Conservation (phyloP, 2,113 vertebrate species). For the Acrocephalus kingi region DNA sequence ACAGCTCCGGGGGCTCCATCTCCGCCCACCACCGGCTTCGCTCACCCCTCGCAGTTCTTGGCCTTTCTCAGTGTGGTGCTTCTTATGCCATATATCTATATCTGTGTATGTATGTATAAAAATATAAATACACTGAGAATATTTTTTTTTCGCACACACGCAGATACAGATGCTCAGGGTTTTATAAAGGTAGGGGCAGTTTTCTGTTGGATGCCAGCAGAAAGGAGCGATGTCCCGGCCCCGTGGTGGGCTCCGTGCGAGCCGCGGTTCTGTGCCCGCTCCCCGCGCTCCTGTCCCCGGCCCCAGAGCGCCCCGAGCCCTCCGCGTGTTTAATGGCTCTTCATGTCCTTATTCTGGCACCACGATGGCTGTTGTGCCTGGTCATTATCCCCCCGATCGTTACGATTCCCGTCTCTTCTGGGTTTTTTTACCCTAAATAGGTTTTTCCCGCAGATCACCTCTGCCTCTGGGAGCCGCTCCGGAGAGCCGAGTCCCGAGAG, state of each 20-base stretch:
- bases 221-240: no score
- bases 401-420: accelerated
- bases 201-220: accelerated
- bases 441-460: not conserved
- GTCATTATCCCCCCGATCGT: accelerated
- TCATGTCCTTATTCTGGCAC: no score
- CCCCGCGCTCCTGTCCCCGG: no score
- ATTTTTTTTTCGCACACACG: no score
- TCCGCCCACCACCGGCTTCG: accelerated
- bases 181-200: accelerated
- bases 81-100: no score
- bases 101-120: not conserved
- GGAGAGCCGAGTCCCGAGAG: not conserved
- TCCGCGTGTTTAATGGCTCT: no score
- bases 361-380: not conserved
- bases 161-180: accelerated
- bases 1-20: accelerated
- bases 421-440: not conserved
- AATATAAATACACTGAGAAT: no score
- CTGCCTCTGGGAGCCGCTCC: accelerated
- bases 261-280: no score
- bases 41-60: accelerated
- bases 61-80: not conserved
- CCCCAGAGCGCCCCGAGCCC: no score
- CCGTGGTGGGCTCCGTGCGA: no score